phyloP scores from a whole-genome alignment of 2,113 vertebrate genomes.

The Phainopepla nitens region DNA sequence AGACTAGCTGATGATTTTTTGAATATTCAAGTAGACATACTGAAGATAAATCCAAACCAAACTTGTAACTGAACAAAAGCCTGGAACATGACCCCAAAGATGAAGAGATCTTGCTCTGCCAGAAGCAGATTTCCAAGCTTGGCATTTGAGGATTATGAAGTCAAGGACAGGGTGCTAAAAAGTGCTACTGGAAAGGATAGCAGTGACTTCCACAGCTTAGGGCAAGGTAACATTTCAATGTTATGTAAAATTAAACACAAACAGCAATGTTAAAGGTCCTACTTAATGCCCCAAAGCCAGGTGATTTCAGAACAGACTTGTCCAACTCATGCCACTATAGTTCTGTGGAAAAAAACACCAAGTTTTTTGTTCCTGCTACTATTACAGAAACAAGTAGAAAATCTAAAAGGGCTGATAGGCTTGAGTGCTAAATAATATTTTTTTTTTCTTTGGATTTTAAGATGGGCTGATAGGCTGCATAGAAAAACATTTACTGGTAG shows the following conservation, averaged over 20 bases:
- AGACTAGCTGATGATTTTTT: conserved; percentile 83
- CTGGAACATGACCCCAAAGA: conserved; percentile 72
- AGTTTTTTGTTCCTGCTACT: not conserved
- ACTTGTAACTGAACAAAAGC: conserved; percentile 79
- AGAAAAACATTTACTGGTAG: not conserved
- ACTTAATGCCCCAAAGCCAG: conserved; percentile 25
- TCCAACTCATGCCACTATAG: not conserved
- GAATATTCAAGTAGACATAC: conserved; percentile 82
- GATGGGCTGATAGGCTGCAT: not conserved
- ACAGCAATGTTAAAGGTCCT: conserved; percentile 39
- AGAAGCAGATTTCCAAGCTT: conserved; percentile 59
- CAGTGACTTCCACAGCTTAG: conserved; percentile 28
- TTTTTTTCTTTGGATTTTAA: not conserved
- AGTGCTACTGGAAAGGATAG: conserved; percentile 32
- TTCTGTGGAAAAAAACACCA: not conserved
- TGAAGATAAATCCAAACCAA: conserved; percentile 76
- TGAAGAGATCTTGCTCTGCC: conserved; percentile 67
- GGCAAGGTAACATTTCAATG: conserved; percentile 35
- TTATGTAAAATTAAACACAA: conserved; percentile 56
- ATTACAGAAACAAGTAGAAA: not conserved
- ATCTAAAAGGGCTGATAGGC: not conserved
- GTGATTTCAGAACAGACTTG: conserved; percentile 9
- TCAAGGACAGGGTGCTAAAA: conserved; percentile 59
- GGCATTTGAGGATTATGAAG: conserved; percentile 37
- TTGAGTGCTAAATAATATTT: not conserved